These are phyloP conservation scores for Thymallus thymallus DNA, from an alignment of 2,113 vertebrate genomes.

Conservation along the genomic window DNA sequence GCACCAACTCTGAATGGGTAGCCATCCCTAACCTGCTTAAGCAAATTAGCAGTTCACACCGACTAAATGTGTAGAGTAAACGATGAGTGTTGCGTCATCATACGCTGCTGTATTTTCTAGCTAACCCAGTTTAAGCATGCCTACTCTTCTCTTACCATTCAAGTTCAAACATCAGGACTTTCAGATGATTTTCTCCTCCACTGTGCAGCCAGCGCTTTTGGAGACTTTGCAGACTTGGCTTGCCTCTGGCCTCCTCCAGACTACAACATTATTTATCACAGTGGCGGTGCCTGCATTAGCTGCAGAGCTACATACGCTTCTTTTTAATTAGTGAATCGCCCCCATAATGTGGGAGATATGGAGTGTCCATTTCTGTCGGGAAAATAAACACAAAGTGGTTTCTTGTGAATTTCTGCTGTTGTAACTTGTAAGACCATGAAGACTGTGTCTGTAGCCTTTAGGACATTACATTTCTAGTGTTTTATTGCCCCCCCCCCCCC, in stretches of 20 bases:
- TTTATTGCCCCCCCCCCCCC: no score
- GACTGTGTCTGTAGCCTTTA: background rate
- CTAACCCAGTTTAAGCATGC: background rate
- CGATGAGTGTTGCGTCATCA: background rate
- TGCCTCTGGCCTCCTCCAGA: background rate
- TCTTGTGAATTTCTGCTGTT: background rate
- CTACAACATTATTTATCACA: background rate
- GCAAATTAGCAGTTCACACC: no score
- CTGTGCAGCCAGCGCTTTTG: background rate
- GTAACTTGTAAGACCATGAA: background rate
- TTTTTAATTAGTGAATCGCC: constrained; percentile 3
- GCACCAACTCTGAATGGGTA: no score
- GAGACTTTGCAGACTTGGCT: constrained; percentile 1
- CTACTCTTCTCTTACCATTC: background rate
- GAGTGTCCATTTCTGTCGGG: background rate
- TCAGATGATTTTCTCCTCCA: background rate
- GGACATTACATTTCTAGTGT: no score
- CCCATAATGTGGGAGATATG: background rate
- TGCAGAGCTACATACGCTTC: background rate
- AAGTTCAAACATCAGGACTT: background rate
- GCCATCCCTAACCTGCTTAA: no score
- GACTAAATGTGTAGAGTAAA: no score
- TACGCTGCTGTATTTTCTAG: background rate
- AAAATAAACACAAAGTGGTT: background rate
- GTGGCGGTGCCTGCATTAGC: background rate